These are phyloP conservation scores for Athripsodes cinereus DNA, from an alignment of 2,888 invertebrate genomes.

Conservation along the genomic window DNA sequence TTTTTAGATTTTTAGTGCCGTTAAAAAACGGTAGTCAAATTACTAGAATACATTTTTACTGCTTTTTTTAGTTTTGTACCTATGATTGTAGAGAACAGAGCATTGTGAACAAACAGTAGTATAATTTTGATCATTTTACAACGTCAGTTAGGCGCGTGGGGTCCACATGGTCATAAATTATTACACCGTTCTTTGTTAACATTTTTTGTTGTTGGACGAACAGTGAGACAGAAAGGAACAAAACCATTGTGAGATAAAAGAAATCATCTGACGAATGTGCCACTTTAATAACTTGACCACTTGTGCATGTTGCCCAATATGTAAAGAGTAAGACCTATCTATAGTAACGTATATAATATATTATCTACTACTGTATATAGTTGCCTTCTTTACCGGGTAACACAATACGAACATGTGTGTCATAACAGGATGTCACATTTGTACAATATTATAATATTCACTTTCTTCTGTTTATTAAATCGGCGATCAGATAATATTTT, in stretches of 20 bases:
- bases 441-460: too few species aligned
- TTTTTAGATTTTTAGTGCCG: constrained; percentile 13
- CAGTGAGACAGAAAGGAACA: too few species aligned
- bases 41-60: constrained; percentile 4
- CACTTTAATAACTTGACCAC: neutral
- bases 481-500: too few species aligned
- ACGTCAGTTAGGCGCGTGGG: constrained; percentile 17
- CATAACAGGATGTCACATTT: too few species aligned
- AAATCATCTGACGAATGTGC: constrained; percentile 6
- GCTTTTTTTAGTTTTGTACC: too few species aligned
- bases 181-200: constrained; percentile 16
- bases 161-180: constrained; percentile 18
- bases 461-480: too few species aligned
- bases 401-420: too few species aligned
- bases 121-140: neutral
- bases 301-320: too few species aligned
- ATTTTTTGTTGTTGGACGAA: neutral
- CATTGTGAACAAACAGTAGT: neutral
- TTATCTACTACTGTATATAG: too few species aligned
- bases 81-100: constrained; percentile 1
- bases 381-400: too few species aligned
- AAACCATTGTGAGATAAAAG: constrained; percentile 8
- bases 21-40: constrained; percentile 19
- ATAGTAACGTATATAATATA: too few species aligned
- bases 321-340: too few species aligned